Evolutionary conservation across 2,113 vertebrate species (phyloP), one percentile per base, ranked within the genome.

Genomic region (Corythaixoides concolor): DNA sequence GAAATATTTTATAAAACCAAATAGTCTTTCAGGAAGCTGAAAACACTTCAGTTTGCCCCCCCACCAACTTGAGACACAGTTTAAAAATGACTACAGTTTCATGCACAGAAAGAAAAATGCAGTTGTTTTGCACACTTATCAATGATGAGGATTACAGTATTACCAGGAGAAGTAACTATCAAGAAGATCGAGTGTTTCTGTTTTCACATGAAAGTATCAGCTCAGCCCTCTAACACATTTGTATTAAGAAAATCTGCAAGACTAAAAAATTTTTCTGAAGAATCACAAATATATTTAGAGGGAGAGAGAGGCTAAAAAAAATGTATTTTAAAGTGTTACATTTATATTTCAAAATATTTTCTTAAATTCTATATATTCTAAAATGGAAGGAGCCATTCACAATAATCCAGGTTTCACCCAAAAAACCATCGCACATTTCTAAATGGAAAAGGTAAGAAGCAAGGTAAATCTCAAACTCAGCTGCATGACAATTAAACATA

Each of bases 381-480:
- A 82, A 81, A 43, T 0, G 2, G 24, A 58, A 84, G 13, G 7
- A 89, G 14, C 5, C 43, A 85, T 80, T 75, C 12, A 45, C 22
- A 72, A 24, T 5, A 79, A 37, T 3, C 5, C 27, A 53, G 15
- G 15, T 79, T 64, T 85, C 47, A 37, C 11, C 27, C 15, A 55
- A 66, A 72, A 4, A 83, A 55, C 2, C 4, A 10, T 35, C 39
- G 27, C 15, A 35, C 3, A 16, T 37, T 85, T 80, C 13, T 85
- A 66, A 96, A 84, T 13, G n/a, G 35, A 93, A 92, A 79, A 67
- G 13, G 59, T 87, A 94, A 95, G 68, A 79, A 95, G 89, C 18
- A 59, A 82, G 43, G 30, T 47, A 81, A 53, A 85, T 79, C 82
- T 93, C 89, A 76, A 86, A 83, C 33, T 90, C 49, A 43, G 66